These are phyloP conservation scores for Melanotaenia duboulayi DNA, from an alignment of 2,113 vertebrate species.

Conservation along the genomic window DNA sequence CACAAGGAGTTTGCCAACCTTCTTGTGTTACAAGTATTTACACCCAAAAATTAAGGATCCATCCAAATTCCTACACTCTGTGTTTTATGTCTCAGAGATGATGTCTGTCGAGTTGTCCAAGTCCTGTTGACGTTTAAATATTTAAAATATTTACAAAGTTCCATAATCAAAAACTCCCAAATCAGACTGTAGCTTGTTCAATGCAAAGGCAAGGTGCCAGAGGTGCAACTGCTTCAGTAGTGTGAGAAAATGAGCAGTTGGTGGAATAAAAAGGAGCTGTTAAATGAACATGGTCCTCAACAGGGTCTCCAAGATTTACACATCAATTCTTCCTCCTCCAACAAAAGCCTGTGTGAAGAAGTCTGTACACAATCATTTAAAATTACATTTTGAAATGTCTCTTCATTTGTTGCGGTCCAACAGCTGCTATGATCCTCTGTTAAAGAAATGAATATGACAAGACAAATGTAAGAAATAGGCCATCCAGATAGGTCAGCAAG, in stretches of 20 bases:
- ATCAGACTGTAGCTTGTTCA: slow-evolving; percentile 66
- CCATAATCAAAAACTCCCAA: slow-evolving; percentile 88
- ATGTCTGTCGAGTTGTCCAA: slow-evolving; percentile 67
- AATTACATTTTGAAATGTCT: slow-evolving; percentile 76
- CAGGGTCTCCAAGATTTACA: slow-evolving; percentile 56
- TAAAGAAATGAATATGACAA: slow-evolving; percentile 57
- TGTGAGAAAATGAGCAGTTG: slow-evolving; percentile 69
- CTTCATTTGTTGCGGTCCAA: slow-evolving; percentile 50
- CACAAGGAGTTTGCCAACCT: slow-evolving; percentile 75
- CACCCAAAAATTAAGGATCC: slow-evolving; percentile 78
- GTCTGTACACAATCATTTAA: slow-evolving; percentile 74
- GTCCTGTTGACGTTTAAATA: slow-evolving; percentile 86
- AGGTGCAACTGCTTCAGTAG: slow-evolving; percentile 73
- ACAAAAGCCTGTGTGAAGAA: slow-evolving; percentile 60
- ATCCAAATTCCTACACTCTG: slow-evolving; percentile 63
- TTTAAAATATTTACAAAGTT: slow-evolving; percentile 97
- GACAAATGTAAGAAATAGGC: slow-evolving; percentile 67
- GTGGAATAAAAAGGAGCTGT: slow-evolving; percentile 72
- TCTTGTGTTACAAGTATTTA: slow-evolving; percentile 83
- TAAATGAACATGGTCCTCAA: slow-evolving; percentile 69
- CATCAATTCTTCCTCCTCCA: slow-evolving; percentile 51
- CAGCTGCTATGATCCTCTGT: slow-evolving; percentile 60
- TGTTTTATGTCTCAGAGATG: slow-evolving; percentile 63
- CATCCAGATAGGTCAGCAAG: slow-evolving; percentile 59
- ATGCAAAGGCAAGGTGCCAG: slow-evolving; percentile 56